Conservation (phyloP, 2,797 vertebrate genomes). For the Chelon labrosus region DNA sequence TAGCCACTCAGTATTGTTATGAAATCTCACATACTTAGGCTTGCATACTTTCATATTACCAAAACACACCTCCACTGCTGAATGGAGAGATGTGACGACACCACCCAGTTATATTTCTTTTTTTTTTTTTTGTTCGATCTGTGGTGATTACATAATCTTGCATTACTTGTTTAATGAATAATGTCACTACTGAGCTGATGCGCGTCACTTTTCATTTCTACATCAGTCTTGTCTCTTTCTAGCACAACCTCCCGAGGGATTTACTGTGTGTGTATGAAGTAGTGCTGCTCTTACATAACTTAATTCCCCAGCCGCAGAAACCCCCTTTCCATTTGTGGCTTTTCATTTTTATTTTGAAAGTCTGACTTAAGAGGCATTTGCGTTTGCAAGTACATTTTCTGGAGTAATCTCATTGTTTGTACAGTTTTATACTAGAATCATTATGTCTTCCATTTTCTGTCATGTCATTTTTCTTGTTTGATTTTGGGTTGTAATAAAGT, state of each 20-base stretch:
- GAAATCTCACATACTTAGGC: conserved; percentile 13
- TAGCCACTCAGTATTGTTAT: conserved; percentile 22
- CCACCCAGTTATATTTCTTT: not conserved
- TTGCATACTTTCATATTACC: conserved; percentile 5
- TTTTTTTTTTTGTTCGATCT: not conserved
- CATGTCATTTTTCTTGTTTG: not conserved
- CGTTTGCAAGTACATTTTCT: too few relatives aligned
- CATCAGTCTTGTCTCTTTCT: conserved; percentile 16
- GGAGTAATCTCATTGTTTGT: not conserved
- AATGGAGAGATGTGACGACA: not conserved
- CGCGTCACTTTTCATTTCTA: conserved; percentile 11
- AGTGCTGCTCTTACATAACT: conserved; percentile 51
- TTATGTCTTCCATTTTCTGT: not conserved
- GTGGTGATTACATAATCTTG: not conserved
- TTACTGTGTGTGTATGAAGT: conserved; percentile 42
- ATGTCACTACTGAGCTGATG: not conserved
- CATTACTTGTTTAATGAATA: not conserved
- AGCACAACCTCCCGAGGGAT: conserved; percentile 21
- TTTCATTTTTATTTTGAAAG: not conserved
- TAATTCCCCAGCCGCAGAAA: conserved; percentile 25
- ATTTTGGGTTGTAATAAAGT: not conserved
- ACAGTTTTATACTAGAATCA: not conserved
- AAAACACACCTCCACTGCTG: not conserved
- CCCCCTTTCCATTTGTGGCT: conserved; percentile 3
- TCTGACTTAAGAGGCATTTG: not conserved